Evolutionary conservation across 2,888 invertebrate species (phyloP).

Genomic region (Iselma pallidipennis): DNA sequence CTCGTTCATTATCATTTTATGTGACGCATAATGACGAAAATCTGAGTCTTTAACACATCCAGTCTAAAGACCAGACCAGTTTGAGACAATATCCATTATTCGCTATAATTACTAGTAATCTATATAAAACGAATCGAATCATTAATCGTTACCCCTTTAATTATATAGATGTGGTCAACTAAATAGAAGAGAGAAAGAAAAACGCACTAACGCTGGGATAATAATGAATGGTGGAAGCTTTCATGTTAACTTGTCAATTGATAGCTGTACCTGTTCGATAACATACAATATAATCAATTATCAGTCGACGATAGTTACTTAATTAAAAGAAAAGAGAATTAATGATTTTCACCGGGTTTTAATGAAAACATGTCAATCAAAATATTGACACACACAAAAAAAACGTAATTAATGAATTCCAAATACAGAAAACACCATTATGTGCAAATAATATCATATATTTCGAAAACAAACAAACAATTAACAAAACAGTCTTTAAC

Average conservation of each 20-base stretch:
- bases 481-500: too few relatives aligned
- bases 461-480: too few relatives aligned
- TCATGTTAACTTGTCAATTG: background rate
- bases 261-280: background rate
- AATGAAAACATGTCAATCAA: background rate
- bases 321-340: background rate
- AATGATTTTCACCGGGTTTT: background rate
- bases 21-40: too few relatives aligned
- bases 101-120: constrained; percentile 18
- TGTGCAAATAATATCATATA: too few relatives aligned
- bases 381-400: background rate
- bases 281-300: background rate
- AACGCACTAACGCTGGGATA: background rate
- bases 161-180: constrained; percentile 17
- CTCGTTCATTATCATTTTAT: too few relatives aligned
- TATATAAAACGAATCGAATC: constrained; percentile 16
- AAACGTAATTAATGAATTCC: background rate
- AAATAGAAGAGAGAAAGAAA: background rate
- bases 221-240: background rate
- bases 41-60: too few relatives aligned
- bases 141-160: constrained; percentile 21
- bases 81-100: constrained; percentile 14
- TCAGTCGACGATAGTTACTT: background rate
- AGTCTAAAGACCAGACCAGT: background rate
- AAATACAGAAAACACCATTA: background rate